Conservation (phyloP, 2,888 invertebrate species). For the Ichneumoninae sp. region DNA sequence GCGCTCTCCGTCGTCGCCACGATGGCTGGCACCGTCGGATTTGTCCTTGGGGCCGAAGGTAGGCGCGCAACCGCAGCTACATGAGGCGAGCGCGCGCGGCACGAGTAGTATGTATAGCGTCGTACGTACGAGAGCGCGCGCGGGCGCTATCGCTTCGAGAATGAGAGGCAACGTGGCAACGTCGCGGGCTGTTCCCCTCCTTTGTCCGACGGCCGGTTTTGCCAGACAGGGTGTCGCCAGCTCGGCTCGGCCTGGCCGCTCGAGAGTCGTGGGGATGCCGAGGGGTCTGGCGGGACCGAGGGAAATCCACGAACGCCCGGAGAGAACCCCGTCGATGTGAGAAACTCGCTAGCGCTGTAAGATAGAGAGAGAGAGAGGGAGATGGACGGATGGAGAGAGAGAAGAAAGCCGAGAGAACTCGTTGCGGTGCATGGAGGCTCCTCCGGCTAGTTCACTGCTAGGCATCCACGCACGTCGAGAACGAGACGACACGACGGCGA, state of each 20-base stretch:
- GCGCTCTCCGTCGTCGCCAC: conserved; percentile 79
- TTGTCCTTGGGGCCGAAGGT: conserved; percentile 83
- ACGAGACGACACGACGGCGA: conserved; percentile 34
- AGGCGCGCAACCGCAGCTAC: conserved; percentile 65
- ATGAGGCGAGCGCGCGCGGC: conserved; percentile 38
- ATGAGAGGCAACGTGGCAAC: conserved; percentile 71
- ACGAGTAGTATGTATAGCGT: conserved; percentile 37
- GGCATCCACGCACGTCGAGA: conserved; percentile 5
- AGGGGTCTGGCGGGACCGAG: conserved; percentile 62
- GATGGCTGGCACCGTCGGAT: conserved; percentile 83
- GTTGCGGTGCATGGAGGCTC: conserved; percentile 37
- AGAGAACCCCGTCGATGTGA: conserved; percentile 56
- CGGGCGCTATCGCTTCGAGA: conserved; percentile 50
- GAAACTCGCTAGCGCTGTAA: conserved; percentile 46
- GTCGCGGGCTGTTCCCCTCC: conserved; percentile 77
- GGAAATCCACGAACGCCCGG: conserved; percentile 57
- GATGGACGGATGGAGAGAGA: conserved; percentile 53
- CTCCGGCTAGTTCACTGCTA: conserved; percentile 24
- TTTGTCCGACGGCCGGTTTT: conserved; percentile 88
- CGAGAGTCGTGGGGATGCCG: conserved; percentile 72
- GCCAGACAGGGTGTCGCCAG: conserved; percentile 98
- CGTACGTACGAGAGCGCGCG: conserved; percentile 26
- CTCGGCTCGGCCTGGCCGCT: conserved; percentile 90
- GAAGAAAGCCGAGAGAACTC: conserved; percentile 33
- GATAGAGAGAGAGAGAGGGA: conserved; percentile 51